Evolutionary conservation across 2,888 invertebrate species (phyloP).

Genomic region (Lasius fuliginosus): DNA sequence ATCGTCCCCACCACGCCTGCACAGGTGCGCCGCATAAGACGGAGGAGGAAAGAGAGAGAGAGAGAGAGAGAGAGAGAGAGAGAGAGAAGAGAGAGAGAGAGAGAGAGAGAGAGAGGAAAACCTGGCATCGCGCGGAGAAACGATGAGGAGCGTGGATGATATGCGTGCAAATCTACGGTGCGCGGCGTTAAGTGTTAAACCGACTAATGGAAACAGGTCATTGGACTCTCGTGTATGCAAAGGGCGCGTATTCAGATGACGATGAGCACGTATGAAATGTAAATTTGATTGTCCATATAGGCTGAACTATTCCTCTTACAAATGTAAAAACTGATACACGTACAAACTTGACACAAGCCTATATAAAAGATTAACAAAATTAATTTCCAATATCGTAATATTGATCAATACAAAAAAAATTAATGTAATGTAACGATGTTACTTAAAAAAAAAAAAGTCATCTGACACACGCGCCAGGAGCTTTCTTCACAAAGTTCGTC

Average conservation of each 20-base stretch:
- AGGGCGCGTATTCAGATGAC: constrained; percentile 48
- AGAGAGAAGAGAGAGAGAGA: too few relatives aligned
- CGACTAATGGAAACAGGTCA: constrained; percentile 69
- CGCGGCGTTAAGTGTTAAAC: constrained; percentile 68
- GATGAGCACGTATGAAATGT: constrained; percentile 20
- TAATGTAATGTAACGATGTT: background rate
- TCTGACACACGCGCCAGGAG: constrained; percentile 19
- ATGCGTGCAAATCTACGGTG: constrained; percentile 68
- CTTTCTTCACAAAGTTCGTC: background rate
- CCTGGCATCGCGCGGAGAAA: constrained; percentile 49
- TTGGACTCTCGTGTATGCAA: constrained; percentile 62
- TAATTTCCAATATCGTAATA: background rate
- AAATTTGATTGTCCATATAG: constrained; percentile 7
- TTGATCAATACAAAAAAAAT: background rate
- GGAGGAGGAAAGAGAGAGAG: background rate
- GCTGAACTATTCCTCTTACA: background rate
- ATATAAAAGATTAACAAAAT: background rate
- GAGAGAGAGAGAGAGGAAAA: background rate
- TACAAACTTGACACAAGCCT: background rate
- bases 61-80: background rate
- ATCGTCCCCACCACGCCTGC: constrained; percentile 56
- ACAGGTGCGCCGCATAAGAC: constrained; percentile 59
- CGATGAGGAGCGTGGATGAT: constrained; percentile 65
- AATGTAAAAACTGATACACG: background rate
- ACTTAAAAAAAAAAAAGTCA: background rate